phyloP scores from a whole-genome alignment of 2,113 vertebrate genomes.

The Terrapene triunguis region DNA sequence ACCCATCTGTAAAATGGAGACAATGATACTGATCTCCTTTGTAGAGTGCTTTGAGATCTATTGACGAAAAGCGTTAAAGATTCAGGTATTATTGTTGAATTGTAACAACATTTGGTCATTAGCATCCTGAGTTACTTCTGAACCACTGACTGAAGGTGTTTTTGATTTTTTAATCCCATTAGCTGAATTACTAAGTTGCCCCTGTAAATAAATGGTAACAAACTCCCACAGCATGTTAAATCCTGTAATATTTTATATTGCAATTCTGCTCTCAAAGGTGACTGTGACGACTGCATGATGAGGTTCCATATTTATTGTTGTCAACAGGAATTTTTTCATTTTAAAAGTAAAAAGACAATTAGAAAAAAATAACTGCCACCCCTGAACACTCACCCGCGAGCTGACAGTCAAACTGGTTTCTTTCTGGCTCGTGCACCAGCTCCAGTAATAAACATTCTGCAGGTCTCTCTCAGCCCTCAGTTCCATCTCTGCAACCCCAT shows the following conservation, averaged over 20 bases:
- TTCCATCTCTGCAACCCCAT: not conserved
- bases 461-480: slow-evolving; percentile 3
- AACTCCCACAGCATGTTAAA: not conserved
- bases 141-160: not conserved
- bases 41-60: too few relatives aligned
- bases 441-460: not conserved
- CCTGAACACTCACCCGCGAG: slow-evolving; percentile 19
- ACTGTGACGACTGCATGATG: not conserved
- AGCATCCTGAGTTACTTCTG: not conserved
- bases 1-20: too few relatives aligned
- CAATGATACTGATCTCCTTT: too few relatives aligned
- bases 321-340: slow-evolving; percentile 25
- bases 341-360: not conserved
- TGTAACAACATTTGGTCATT: not conserved
- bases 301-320: not conserved
- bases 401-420: not conserved
- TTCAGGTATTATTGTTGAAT: not conserved
- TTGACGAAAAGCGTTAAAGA: too few relatives aligned
- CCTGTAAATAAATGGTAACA: not conserved
- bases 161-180: not conserved
- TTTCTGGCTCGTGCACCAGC: slow-evolving; percentile 1
- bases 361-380: slow-evolving; percentile 28
- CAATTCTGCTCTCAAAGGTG: not conserved
- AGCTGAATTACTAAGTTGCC: not conserved
- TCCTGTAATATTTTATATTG: not conserved